Evolutionary conservation across 2,888 invertebrate genomes (phyloP).

Genomic region (Drosophila subsilvestris): DNA sequence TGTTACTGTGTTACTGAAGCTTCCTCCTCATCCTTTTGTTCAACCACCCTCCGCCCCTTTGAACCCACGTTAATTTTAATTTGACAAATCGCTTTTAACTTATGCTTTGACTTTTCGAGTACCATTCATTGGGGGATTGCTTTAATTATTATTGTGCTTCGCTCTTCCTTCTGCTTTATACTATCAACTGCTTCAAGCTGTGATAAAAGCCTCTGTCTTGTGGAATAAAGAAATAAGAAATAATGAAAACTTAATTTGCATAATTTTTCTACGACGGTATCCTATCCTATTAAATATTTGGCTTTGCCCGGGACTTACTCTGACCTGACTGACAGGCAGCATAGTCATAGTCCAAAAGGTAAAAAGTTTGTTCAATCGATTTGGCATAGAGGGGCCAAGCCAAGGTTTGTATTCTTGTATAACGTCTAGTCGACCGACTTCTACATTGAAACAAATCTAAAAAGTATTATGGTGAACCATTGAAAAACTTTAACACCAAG

Average conservation of each 20-base stretch:
- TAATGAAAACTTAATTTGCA: slow-evolving; percentile 47
- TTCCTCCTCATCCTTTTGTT: background rate
- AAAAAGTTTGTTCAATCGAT: background rate
- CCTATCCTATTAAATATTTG: background rate
- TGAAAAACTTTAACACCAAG: too few relatives aligned
- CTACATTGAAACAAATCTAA: too few relatives aligned
- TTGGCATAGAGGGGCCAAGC: too few relatives aligned
- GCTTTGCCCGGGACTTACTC: background rate
- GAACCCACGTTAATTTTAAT: slow-evolving; percentile 44
- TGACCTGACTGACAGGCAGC: background rate
- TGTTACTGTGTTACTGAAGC: slow-evolving; percentile 7
- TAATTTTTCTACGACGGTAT: slow-evolving; percentile 30
- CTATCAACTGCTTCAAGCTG: slow-evolving; percentile 8
- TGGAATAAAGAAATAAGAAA: slow-evolving; percentile 33
- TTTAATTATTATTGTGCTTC: slow-evolving; percentile 62
- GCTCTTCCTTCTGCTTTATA: background rate
- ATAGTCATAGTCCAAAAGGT: too few relatives aligned
- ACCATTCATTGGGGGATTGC: slow-evolving; percentile 53
- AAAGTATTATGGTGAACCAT: too few relatives aligned
- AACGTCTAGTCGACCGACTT: too few relatives aligned
- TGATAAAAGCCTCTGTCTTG: slow-evolving; percentile 33
- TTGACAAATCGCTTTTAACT: slow-evolving; percentile 70
- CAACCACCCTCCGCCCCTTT: slow-evolving; percentile 1
- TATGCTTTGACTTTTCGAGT: slow-evolving; percentile 65
- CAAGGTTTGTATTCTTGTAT: too few relatives aligned